Evolutionary conservation across 35 echinoderm and acorn worm genomes (phyloP), one percentile per base, ranked within the genome.

Genomic region (Heliocidaris erythrogramma): DNA sequence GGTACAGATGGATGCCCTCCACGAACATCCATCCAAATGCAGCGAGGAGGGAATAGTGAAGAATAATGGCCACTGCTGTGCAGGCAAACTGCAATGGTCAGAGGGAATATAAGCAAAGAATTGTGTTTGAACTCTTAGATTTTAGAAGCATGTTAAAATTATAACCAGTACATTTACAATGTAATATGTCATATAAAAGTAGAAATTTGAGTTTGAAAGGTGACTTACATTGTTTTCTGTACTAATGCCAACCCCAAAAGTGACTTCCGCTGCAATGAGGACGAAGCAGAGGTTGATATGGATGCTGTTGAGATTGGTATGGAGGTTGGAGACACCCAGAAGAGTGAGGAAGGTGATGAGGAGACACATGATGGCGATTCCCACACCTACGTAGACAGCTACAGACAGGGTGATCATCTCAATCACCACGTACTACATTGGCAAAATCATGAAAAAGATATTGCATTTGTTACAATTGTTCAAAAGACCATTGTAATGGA

Each of bases 11-110:
- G 48, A 99, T 94, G 49, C 96, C 97, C 89, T 99, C 98, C 16
- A 99, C 95, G n/a, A 99, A 99, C 98, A 99, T 99, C 98, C 98
- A 99, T 47, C 96, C 95, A 94, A 99, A 99, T 17, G 97, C 97
- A 86, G 95, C 94, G 2, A 99, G 96, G n/a, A 99, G 95, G 85
- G 94, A 87, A 87, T 96, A 99, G 94, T 99, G 98, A 49, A 99
- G 94, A 9, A 85, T 49, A 52, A 99, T 99, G 49, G 98, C 97
- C 12, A 99, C 98, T 0, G 97, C 94, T 0, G 97, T 99, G 85
- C 98, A 99, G 18, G 96, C 97, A 91, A 92, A 96, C 98, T 99
- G 97, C 93, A 32, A 86, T 88, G 53, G 86, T 30, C 2, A 30
- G 30, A 89, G 32, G 29, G 87, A 48, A 89, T 47, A 89, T 32